Evolutionary conservation across 2,113 vertebrate species (phyloP), one percentile per base, ranked within the genome.

Genomic region (Pontoporia blainvillei): DNA sequence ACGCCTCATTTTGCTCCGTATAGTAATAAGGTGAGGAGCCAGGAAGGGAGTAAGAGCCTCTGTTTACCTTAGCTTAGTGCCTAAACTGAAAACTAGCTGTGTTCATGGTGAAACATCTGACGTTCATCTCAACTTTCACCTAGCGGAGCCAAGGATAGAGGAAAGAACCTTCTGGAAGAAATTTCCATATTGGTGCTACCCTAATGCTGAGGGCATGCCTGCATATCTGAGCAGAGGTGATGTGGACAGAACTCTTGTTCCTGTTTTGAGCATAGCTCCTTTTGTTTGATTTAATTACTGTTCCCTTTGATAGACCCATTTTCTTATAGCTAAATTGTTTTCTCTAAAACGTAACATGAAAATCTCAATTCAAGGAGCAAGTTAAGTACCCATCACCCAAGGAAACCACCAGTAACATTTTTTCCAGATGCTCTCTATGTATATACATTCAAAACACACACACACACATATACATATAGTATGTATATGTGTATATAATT

Each of bases 351-450:
- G 23, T 87, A n/a, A 76, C 36, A 75, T 84, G 34, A 62, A 94
- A 82, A 62, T 71, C 29, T 85, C 83, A 75, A 44, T 75, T 57
- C 25, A 54, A 86, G 73, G 44, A 95, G 29, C 29, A 85, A 64
- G 11, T 69, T 87, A 88, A 86, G 66, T 23, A 85, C 46, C 57
- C 17, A 81, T 31, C 14, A 67, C 66, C 29, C 49, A 86, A 67
- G 29, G 27, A 79, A 92, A 73, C 67, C 31, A 88, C 6, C 27
- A 95, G 29, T 75, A 90, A 87, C 57, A 94, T 87, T 95, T 95
- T 94, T 59, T 36, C 34, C 57, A 94, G 27, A 36, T 59, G 62
- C 54, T 85, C 92, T 66, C 14, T 86, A 34, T 62, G 6, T 69
- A 8, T 46, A 23, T 49, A 92, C 31, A 89, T 52, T 94, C 49